Base-by-base conservation (phyloP, 2,797 vertebrate genomes). In the Myotis daubentonii region DNA sequence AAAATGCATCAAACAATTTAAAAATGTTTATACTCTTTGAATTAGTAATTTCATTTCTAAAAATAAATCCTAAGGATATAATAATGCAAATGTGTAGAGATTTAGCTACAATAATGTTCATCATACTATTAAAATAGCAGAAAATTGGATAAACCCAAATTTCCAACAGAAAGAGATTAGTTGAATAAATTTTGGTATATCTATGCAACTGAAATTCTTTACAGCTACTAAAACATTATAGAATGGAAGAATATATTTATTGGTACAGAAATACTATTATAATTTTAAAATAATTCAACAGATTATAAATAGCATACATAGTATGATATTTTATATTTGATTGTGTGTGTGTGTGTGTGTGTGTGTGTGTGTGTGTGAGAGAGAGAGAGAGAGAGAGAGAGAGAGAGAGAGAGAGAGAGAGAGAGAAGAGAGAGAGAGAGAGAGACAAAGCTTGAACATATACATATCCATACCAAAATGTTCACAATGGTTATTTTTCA, bases 11-110 rank as follows among this genome's bases (percentile, higher is more conserved):
- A 87, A 94, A 94, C 84, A 96, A 93, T 91, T 95, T 97, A 71
- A 95, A 97, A 97, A 97, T 96, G 88, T 97, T 97, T 97, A 95
- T 93, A 82, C 17, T n/a, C 92, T 93, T 95, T 97, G 96, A 97
- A 96, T 97, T 97, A 95, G 95, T 94, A 92, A 96, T 96, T 96
- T 85, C 41, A 88, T 65, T 97, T 96, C 97, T 96, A 97, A 97
- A 96, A 95, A 95, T 97, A 97, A 95, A 96, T 97, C 94, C 96
- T 96, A 92, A 95, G 95, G 96, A 96, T 89, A 97, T 97, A 96
- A 97, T 97, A 97, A 97, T 97, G 97, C 95, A 97, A 97, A 97
- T 97, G 82, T 80, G 76, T 92, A 94, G 92, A 90, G 53, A 94
- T 82, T 92, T 85, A 93, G 95, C 96, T 87, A 96, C 53, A 96